Evolutionary conservation across 2,888 invertebrate genomes (phyloP), one percentile per base, ranked within the genome.

Genomic region (Dolichopus griseipennis): DNA sequence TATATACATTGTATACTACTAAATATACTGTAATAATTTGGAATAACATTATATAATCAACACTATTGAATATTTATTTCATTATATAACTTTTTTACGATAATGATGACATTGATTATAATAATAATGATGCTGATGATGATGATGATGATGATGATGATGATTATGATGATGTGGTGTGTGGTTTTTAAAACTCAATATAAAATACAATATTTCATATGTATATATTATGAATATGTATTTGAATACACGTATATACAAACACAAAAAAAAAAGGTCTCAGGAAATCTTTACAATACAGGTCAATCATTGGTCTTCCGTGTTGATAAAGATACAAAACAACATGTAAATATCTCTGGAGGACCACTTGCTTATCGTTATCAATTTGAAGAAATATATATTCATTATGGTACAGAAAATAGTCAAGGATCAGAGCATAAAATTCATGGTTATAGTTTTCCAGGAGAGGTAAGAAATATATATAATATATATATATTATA

Each of bases 351-450:
- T 84, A 95, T 99, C 78, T 93, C 94, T 65, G 96, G 95, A 8
- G 98, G 98, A 0, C 97, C 98, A 0, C 86, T 97, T 71, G 94
- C 96, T 72, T 97, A 97, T 83, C 87, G 92, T 73, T 97, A 97
- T 83, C 93, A 94, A 82, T 94, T 97, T 76, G 93, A 94, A 77
- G 95, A 97, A 83, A 92, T 97, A 79, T 95, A 95, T 84, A 92
- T 96, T 78, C 97, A 97, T 83, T 97, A 95, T 79, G 96, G 96
- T 43, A 88, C 89, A 73, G 91, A 91, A 73, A 92, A 97, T 77
- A 88, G 88, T 74, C 87, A 90, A 73, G 99, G 98, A 20, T 98
- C 97, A 0, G 98, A 99, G 80, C 98, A 99, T 81, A 91, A 90
- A 75, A 93, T 99, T 73, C 94, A 95, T 75, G 93, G 95, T 71